Base-by-base conservation (phyloP, 1,140 invertebrate species). In the Drosophila arizonae region DNA sequence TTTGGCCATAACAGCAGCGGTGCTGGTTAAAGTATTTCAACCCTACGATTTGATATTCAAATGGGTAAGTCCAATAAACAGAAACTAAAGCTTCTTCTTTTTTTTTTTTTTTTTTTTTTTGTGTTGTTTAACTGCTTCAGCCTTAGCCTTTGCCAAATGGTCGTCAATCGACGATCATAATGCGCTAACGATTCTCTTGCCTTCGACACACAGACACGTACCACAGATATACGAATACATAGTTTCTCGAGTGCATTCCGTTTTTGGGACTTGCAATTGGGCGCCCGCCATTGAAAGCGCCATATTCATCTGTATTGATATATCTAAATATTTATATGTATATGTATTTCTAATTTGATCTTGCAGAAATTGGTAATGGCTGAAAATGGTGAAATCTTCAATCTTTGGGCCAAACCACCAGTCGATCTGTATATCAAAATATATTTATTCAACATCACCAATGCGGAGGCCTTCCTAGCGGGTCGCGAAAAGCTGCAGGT, bases 391-490 rank as follows among this genome's bases (percentile, higher is more conserved):
- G 96, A 97, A 90, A 95, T 96, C 17, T 98, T 96, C 91, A 95
- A 97, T 65, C 93, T 97, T 75, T 98, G 97, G 97, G 92, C 94
- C 56, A 94, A 95, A 71, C 96, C 97, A 2, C 95, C 96, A 30
- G 95, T 98, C 4, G 95, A 97, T 55, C 93, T 98, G 0, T 96
- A 96, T 79, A 92, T 97, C 33, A 95, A 96, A 90, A 95, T 98
- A 2, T 98, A 95, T 85, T 93, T 99, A 3, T 98, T 97, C 91
- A 97, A 98, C 87, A 92, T 98, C 0, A 97, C 96, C 5, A 98
- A 98, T 92, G 94, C 94, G 17, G 94, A 96, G 4, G 96, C 95
- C 2, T 97, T 96, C 81, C 91, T 97, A 78, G 92, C 93, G 3
- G 95, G 96, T 0, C 92, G 93, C 30, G 93, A 94, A 26, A 97